Conservation (phyloP, 2,888 invertebrate species). For the Balanococcus diminutus region DNA sequence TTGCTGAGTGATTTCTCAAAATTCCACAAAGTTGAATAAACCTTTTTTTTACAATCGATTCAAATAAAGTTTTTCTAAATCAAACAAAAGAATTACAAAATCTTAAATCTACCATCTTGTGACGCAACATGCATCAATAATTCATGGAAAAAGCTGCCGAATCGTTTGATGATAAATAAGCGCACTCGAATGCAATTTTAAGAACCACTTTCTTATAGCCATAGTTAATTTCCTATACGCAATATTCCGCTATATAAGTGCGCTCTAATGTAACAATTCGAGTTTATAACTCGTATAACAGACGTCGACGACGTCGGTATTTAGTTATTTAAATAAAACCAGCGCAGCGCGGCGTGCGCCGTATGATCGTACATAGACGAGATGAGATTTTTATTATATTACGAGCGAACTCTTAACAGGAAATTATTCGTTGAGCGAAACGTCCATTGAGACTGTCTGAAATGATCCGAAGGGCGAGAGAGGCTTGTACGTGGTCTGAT, state of each 20-base stretch:
- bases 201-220: background rate
- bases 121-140: background rate
- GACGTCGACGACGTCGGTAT: background rate
- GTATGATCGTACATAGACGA: background rate
- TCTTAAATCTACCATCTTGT: background rate
- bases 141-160: background rate
- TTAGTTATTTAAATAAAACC: slow-evolving; percentile 16
- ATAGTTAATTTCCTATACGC: background rate
- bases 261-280: background rate
- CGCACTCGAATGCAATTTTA: background rate
- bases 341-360: background rate
- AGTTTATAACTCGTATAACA: slow-evolving; percentile 1
- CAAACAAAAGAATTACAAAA: too few species aligned
- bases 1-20: too few species aligned
- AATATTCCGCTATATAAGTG: background rate
- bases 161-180: background rate
- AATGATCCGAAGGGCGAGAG: background rate
- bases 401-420: background rate
- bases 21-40: too few species aligned
- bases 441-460: background rate
- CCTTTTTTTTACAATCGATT: too few species aligned
- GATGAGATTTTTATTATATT: slow-evolving; percentile 5
- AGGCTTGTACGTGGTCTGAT: background rate
- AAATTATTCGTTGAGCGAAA: background rate
- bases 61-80: too few species aligned